Base-by-base conservation (phyloP, 2,888 invertebrate genomes). In the Scelioninae gen. 1 region DNA sequence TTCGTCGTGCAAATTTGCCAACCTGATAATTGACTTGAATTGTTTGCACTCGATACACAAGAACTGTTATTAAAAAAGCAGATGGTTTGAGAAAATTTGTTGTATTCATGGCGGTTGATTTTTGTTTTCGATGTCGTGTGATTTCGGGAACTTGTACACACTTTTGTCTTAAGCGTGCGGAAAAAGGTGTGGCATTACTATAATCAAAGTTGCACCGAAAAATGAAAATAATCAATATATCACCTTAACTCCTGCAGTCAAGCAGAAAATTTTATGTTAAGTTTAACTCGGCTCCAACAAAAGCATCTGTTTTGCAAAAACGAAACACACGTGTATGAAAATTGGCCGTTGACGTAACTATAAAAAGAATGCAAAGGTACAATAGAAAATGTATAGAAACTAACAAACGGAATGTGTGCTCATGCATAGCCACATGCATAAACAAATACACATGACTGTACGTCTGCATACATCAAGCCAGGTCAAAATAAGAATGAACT, bases 141-240 rank as follows among this genome's bases (percentile, higher is more conserved):
- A n/a, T n/a, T 8, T 23, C 53, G 9, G 10, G 23, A 43, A 16
- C 51, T 71, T 68, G 56, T 55, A 68, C 32, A 16, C 47, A 13
- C 34, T 51, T 31, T n/a, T 15, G 58, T 49, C 60, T 62, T 60
- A 1, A 23, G 23, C 45, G 65, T 38, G 45, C 63, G 13, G 68
- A 62, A 77, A 68, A 68, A 77, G 76, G 76, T 77, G 76, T 77
- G 76, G 76, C 76, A 77, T 77, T 77, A 77, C 60, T 51, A 13
- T 77, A 53, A 77, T 77, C 68, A 62, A 66, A 76, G n/a, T 32
- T 71, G 51, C 40, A 53, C 51, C 23, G 43, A 60, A 60, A 62
- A 62, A 72, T 60, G 32, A 66, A 66, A 66, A 40, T 51, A 66
- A 76, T 76, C 66, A 13, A 76, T 66, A 51, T 55, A 68, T 74